Conservation (phyloP, 2,113 vertebrate species). For the Ia io region DNA sequence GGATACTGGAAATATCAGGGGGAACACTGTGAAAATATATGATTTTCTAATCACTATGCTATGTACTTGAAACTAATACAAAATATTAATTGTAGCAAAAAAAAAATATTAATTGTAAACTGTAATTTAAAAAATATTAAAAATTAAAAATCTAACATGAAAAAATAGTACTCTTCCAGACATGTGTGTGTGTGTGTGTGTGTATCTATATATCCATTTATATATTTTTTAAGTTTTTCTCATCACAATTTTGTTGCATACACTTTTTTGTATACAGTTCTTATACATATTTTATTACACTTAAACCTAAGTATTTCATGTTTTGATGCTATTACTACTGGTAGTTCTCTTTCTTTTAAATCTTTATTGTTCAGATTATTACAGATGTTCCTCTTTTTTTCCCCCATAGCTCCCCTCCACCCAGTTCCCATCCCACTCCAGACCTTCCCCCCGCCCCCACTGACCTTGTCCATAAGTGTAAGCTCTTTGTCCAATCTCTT, state of each 20-base stretch:
- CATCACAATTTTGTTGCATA: background rate
- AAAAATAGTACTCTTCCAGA: background rate
- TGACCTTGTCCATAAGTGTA: too few relatives aligned
- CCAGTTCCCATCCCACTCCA: too few relatives aligned
- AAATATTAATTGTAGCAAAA: too few relatives aligned
- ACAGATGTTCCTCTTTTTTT: too few relatives aligned
- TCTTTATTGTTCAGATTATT: too few relatives aligned
- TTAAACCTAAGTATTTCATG: background rate
- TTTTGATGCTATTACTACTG: background rate
- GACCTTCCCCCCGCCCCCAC: too few relatives aligned
- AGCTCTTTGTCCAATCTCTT: too few relatives aligned
- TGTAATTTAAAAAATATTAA: too few relatives aligned
- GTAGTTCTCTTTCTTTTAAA: too few relatives aligned
- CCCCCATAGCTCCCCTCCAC: too few relatives aligned
- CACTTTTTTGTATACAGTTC: background rate
- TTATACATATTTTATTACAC: background rate
- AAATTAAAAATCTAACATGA: background rate
- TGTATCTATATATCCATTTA: background rate
- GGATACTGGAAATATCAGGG: background rate
- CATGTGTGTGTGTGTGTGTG: too few relatives aligned
- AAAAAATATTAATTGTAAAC: background rate
- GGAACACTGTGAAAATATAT: background rate
- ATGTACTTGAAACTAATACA: background rate
- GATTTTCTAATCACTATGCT: background rate
- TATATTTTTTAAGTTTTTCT: background rate